Conservation (phyloP, 2,888 invertebrate genomes). For the Drosophila conformis region DNA sequence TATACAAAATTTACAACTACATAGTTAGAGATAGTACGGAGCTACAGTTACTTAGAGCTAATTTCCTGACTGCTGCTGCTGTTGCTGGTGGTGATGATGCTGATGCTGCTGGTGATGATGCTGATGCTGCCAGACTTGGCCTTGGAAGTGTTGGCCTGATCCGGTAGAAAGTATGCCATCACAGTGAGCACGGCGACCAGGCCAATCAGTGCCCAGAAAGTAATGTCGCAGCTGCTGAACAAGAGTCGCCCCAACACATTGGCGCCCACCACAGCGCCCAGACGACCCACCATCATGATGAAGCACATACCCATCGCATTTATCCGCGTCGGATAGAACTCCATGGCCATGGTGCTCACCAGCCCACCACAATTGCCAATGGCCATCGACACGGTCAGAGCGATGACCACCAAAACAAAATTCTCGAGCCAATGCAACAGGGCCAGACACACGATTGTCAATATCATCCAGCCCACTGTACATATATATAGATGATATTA, state of each 20-base stretch:
- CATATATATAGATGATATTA: neutral
- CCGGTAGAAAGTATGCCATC: constrained; percentile 70
- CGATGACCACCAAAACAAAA: constrained; percentile 87
- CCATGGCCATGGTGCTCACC: constrained; percentile 87
- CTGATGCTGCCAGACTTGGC: neutral
- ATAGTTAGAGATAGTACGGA: constrained; percentile 27
- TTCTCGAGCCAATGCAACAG: constrained; percentile 87
- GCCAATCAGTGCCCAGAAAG: constrained; percentile 69
- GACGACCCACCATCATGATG: constrained; percentile 83
- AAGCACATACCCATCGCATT: constrained; percentile 85
- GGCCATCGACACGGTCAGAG: constrained; percentile 87
- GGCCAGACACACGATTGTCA: constrained; percentile 87
- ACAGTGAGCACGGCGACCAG: constrained; percentile 46
- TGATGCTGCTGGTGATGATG: neutral
- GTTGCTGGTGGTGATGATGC: neutral
- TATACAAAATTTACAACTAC: constrained; percentile 20
- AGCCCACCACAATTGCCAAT: constrained; percentile 87
- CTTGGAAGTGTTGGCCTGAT: constrained; percentile 34
- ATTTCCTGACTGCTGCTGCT: constrained; percentile 21
- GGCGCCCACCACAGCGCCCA: constrained; percentile 83
- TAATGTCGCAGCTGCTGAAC: constrained; percentile 66
- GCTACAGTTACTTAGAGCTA: constrained; percentile 44
- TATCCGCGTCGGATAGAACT: constrained; percentile 87
- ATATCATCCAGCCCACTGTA: constrained; percentile 82
- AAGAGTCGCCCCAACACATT: constrained; percentile 78